A percentile compares a stretch with the other conserved stretches of the same genome.
These are phyloP conservation scores for Botia almorhae DNA, from an alignment of 2,797 vertebrate genomes.

Conservation along the genomic window DNA sequence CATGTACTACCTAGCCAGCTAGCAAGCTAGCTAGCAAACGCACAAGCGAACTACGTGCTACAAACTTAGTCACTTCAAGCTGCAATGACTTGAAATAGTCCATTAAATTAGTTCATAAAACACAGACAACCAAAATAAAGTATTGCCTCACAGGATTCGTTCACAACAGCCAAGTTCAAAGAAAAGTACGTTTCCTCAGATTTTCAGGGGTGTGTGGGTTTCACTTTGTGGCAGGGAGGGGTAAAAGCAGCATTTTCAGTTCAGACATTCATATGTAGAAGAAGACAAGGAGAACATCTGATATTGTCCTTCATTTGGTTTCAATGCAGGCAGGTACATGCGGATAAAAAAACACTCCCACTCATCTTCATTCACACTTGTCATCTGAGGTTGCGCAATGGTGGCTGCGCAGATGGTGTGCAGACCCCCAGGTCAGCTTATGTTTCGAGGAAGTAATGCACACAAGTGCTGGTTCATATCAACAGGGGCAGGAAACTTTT, in stretches of 20 bases:
- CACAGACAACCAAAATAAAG: constrained; percentile 46
- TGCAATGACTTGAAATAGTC: constrained; percentile 27
- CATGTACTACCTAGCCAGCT: background rate
- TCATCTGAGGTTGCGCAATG: background rate
- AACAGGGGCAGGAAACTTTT: too few relatives aligned
- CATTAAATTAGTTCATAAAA: background rate
- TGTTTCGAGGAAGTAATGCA: background rate
- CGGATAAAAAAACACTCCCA: constrained; percentile 34
- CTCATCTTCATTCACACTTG: constrained; percentile 23
- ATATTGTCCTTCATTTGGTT: constrained; percentile 32
- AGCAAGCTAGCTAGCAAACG: background rate
- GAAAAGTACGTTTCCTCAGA: constrained; percentile 30
- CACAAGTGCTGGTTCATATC: background rate
- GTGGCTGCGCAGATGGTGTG: background rate
- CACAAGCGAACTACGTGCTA: background rate
- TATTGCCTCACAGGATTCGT: constrained; percentile 21
- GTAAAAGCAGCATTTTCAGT: constrained; percentile 7
- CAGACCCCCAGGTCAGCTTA: background rate
- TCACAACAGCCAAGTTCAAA: background rate
- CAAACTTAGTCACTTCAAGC: background rate
- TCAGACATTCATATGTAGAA: constrained; percentile 25
- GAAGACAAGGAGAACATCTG: constrained; percentile 41
- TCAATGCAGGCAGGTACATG: constrained; percentile 52
- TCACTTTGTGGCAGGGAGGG: constrained; percentile 21
- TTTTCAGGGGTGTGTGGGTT: constrained; percentile 30